Evolutionary conservation across 2,113 vertebrate genomes (phyloP).

Genomic region (Uropsilus gracilis): DNA sequence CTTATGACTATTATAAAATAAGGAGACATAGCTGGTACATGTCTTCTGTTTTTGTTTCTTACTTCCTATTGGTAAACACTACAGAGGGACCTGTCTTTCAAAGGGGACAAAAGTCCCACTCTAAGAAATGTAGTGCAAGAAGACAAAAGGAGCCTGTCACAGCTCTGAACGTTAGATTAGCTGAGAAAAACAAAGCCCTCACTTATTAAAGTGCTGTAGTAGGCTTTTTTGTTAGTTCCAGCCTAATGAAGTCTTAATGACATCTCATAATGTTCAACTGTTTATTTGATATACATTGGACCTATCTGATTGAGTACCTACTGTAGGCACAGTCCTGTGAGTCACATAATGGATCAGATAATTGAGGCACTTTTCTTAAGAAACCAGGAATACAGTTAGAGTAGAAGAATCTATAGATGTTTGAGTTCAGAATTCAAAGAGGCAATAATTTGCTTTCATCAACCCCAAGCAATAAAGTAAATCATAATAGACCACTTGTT

Average conservation of each 20-base stretch:
- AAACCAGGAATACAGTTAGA: neutral
- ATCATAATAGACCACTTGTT: neutral
- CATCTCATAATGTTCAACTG: neutral
- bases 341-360: neutral
- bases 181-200: neutral
- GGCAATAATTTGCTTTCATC: neutral
- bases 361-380: neutral
- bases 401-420: neutral
- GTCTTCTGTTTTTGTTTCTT: neutral
- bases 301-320: neutral
- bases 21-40: neutral
- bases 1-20: neutral
- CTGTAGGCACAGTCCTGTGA: neutral
- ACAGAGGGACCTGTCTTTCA: neutral
- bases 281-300: neutral
- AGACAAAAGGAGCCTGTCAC: neutral
- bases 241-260: neutral
- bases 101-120: neutral
- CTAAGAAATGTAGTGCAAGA: neutral
- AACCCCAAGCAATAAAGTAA: neutral
- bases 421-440: neutral
- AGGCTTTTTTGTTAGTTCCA: neutral
- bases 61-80: neutral
- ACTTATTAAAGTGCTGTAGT: neutral
- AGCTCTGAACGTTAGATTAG: neutral